Evolutionary conservation across 2,797 vertebrate genomes (phyloP), one percentile per base, ranked within the genome.

Genomic region (Hylomyscus alleni): DNA sequence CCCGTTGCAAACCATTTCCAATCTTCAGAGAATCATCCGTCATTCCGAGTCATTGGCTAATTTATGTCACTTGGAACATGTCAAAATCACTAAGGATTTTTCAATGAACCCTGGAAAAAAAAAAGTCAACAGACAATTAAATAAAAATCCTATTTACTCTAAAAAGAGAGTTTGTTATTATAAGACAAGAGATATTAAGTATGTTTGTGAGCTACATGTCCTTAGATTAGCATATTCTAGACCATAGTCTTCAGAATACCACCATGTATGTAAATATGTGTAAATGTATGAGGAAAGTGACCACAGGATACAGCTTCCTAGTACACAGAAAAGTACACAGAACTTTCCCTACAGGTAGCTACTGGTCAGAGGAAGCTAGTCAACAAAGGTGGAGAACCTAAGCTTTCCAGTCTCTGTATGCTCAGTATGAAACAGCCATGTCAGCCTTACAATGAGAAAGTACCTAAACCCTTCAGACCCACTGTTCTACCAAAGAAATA

Each of bases 1-100:
- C 98, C 99, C 99, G 98, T 98, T 99, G 99, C 98, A 99, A 99
- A 99, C 99, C 98, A 98, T 99, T 98, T 99, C 98, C 98, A 98
- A 98, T 99, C 99, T 98, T 99, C 98, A 97, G 98, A 98, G 99
- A 98, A 98, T 99, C 98, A 98, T 99, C 98, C 97, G 99, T 98
- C 98, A 98, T 97, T 98, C 95, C 98, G 97, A 98, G 98, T 99
- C 99, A 99, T 98, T 99, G 99, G 98, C 98, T 99, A 98, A 98
- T 98, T 98, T 99, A 99, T 99, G 98, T 99, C 99, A 99, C 98
- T 98, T 98, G 98, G 98, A 98, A 98, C 98, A 98, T 98, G 98
- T 98, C 99, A 98, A 99, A 98, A 99, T 96, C 98, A 98, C 98
- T 99, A 98, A 98, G 98, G 98, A 98, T 98, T 98, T 98, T 98